A percentile compares a stretch with the other conserved stretches of the same genome.
Conservation (phyloP, 2,888 invertebrate species). For the Ecliptopera silaceata region DNA sequence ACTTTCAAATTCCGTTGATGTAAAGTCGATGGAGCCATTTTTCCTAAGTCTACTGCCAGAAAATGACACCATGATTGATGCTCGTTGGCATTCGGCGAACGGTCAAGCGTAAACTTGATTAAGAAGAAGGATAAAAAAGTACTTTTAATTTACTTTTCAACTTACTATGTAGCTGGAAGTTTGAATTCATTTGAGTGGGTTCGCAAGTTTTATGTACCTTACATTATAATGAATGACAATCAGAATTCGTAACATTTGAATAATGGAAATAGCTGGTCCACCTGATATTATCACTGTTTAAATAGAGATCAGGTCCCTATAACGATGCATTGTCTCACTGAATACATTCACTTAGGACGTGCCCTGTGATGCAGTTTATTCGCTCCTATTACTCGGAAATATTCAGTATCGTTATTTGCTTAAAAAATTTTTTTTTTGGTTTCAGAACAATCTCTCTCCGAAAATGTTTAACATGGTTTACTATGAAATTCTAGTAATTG, state of each 20-base stretch:
- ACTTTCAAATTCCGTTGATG: slow-evolving; percentile 64
- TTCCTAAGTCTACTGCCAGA: slow-evolving; percentile 70
- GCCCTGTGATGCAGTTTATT: too few relatives aligned
- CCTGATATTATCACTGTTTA: too few relatives aligned
- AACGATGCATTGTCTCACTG: too few relatives aligned
- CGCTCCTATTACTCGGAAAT: too few relatives aligned
- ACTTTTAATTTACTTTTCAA: slow-evolving; percentile 16
- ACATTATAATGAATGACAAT: not conserved
- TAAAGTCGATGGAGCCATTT: slow-evolving; percentile 75
- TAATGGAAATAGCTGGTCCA: too few relatives aligned
- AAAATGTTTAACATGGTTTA: too few relatives aligned
- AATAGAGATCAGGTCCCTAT: too few relatives aligned
- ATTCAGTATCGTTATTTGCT: too few relatives aligned
- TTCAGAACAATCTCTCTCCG: too few relatives aligned
- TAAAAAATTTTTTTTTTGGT: too few relatives aligned
- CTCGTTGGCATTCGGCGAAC: slow-evolving; percentile 43
- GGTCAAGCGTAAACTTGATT: slow-evolving; percentile 52
- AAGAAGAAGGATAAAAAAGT: slow-evolving; percentile 30
- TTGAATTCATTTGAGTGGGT: slow-evolving; percentile 8
- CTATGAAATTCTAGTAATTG: too few relatives aligned
- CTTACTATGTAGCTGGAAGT: slow-evolving; percentile 14
- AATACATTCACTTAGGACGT: too few relatives aligned
- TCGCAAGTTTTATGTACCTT: slow-evolving; percentile 1
- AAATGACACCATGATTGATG: slow-evolving; percentile 76
- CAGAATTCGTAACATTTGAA: not conserved